Conservation (phyloP, 2,113 vertebrate genomes). For the Mesitornis unicolor region DNA sequence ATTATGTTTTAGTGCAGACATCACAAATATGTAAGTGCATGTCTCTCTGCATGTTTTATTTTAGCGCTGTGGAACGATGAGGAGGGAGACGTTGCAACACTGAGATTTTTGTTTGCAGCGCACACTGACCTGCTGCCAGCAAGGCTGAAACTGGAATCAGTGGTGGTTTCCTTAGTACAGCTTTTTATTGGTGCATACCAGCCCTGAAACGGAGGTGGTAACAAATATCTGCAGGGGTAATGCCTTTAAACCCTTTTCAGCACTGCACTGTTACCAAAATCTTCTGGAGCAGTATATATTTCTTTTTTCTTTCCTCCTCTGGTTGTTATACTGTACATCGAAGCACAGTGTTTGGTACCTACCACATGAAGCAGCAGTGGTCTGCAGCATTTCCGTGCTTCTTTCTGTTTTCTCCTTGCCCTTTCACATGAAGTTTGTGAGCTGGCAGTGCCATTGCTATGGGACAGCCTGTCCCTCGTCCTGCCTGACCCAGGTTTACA, state of each 20-base stretch:
- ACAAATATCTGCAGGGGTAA: background rate
- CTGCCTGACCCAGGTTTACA: background rate
- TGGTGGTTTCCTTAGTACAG: background rate
- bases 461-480: background rate
- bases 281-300: too few relatives aligned
- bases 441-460: background rate
- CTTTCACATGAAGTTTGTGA: background rate
- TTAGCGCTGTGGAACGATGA: background rate
- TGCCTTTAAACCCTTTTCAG: background rate
- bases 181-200: background rate
- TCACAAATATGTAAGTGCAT: background rate
- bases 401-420: background rate
- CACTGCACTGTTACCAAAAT: background rate
- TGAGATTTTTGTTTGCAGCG: background rate
- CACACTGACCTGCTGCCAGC: background rate
- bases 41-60: background rate
- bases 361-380: background rate
- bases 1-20: background rate
- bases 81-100: background rate
- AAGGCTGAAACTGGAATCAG: background rate
- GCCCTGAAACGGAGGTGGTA: background rate
- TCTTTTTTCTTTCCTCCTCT: too few relatives aligned
- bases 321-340: too few relatives aligned
- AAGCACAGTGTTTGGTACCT: accelerated
- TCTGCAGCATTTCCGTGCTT: background rate